phyloP scores from a whole-genome alignment of 2,113 vertebrate genomes.

The Tragelaphus imberbis region DNA sequence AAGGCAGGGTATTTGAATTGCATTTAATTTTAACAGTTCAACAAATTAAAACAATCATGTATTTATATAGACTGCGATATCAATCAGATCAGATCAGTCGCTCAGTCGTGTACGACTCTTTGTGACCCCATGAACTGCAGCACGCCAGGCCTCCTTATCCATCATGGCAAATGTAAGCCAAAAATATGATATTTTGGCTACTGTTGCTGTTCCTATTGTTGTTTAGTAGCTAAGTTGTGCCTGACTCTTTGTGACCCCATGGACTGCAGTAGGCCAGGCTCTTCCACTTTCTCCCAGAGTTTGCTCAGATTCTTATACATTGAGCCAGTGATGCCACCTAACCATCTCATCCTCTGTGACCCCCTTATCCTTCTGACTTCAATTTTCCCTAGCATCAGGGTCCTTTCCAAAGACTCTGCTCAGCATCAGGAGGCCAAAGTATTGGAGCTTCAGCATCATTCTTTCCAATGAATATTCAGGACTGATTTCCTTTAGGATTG shows the following conservation, averaged over 20 bases:
- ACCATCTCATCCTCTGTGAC: neutral
- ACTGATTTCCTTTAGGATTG: neutral
- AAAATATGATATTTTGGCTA: neutral
- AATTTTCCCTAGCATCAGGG: neutral
- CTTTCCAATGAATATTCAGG: neutral
- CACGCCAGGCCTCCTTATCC: too few species aligned
- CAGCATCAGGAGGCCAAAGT: neutral
- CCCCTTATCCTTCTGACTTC: neutral
- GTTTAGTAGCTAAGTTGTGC: neutral
- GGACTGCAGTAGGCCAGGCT: neutral
- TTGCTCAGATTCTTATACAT: neutral
- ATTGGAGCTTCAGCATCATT: neutral
- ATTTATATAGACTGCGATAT: neutral
- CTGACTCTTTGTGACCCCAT: neutral
- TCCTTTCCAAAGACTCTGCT: neutral
- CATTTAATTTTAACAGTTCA: neutral
- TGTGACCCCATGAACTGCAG: too few species aligned
- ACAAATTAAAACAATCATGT: neutral
- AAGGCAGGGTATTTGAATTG: neutral
- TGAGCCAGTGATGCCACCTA: neutral
- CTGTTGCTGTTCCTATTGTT: neutral
- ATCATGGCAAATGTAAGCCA: neutral
- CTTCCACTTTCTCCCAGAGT: neutral
- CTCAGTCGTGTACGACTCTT: too few species aligned
- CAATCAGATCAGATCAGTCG: neutral